Evolutionary conservation across 2,888 invertebrate species (phyloP).

Genomic region (Chaitophorus viminalis): DNA sequence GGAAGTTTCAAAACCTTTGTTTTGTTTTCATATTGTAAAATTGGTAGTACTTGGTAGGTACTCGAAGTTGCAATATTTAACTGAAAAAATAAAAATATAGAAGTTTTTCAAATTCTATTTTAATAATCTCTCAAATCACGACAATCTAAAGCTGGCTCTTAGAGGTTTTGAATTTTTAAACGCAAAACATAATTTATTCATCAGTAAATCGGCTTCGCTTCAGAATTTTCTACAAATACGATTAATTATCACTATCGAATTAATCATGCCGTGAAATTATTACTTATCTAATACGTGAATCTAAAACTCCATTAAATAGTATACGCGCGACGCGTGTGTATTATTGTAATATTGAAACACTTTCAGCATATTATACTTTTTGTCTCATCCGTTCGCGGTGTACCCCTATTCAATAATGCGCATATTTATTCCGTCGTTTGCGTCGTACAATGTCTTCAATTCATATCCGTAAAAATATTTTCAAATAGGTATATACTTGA

Average conservation of each 20-base stretch:
- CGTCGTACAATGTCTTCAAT: no score
- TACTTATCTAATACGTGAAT: no score
- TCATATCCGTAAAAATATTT: no score
- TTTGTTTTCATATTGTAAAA: neutral
- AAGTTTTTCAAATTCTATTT: conserved; percentile 9
- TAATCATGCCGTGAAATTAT: neutral
- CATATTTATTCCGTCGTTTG: no score
- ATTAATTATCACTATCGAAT: neutral
- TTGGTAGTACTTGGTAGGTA: neutral
- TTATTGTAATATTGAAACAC: no score
- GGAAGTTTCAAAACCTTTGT: neutral
- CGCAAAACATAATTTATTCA: conserved; percentile 12
- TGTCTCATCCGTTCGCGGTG: no score
- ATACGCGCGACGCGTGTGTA: no score
- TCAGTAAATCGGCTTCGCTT: neutral
- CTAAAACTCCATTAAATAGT: no score
- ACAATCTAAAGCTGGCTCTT: neutral
- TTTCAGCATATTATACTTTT: no score
- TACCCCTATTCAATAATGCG: no score
- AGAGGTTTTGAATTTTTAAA: conserved; percentile 13
- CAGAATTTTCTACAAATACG: neutral
- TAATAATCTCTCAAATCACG: neutral
- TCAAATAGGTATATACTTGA: no score
- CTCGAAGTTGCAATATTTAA: neutral
- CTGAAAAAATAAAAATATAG: neutral